Conservation (phyloP, 1,140 invertebrate species). For the Solen grandis region DNA sequence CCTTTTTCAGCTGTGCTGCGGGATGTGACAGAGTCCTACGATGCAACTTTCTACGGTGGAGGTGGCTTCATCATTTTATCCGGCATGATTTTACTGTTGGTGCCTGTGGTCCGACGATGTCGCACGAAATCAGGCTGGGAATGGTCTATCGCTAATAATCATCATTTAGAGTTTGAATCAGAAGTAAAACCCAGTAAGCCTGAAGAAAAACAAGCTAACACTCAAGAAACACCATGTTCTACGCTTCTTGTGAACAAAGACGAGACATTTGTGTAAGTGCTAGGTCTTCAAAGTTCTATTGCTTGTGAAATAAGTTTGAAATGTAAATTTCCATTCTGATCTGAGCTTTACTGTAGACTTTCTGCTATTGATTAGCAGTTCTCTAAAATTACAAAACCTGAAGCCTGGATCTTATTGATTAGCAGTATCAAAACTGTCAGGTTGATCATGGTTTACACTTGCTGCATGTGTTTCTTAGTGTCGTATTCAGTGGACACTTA, state of each 20-base stretch:
- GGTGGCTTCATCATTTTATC: constrained; percentile 58
- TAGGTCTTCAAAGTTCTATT: too few relatives aligned
- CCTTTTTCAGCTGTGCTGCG: constrained; percentile 59
- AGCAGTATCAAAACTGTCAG: too few relatives aligned
- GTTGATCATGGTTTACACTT: too few relatives aligned
- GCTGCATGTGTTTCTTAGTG: too few relatives aligned
- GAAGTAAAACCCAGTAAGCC: background rate
- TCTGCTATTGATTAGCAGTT: too few relatives aligned
- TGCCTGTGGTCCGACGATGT: constrained; percentile 43
- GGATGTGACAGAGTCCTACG: constrained; percentile 58
- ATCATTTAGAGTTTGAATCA: background rate
- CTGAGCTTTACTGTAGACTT: too few relatives aligned
- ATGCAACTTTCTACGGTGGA: constrained; percentile 62
- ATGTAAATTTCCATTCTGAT: too few relatives aligned
- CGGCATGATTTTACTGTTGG: constrained; percentile 33
- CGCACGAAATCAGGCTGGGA: background rate
- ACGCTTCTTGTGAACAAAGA: constrained; percentile 26
- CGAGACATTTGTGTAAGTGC: constrained; percentile 9
- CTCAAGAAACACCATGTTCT: constrained; percentile 3
- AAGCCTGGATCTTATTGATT: too few relatives aligned
- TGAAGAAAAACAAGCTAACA: constrained; percentile 1
- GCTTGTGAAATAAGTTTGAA: too few relatives aligned
- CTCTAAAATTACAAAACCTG: too few relatives aligned
- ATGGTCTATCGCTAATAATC: background rate
- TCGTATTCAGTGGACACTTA: too few relatives aligned